phyloP scores from a whole-genome alignment of 1,140 invertebrate species.

The Tetraneura akinire region DNA sequence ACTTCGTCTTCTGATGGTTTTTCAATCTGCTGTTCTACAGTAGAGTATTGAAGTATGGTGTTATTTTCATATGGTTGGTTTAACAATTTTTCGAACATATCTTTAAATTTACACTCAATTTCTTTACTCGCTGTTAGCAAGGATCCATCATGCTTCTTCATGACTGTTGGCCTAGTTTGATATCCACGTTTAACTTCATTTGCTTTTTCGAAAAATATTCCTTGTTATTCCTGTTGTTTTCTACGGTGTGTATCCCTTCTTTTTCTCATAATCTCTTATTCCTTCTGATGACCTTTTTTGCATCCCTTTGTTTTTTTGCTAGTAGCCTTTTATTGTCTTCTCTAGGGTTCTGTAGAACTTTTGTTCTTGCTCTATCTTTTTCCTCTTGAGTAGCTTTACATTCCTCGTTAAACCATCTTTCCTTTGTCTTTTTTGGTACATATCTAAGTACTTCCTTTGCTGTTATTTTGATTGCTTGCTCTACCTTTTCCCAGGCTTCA shows the following conservation, averaged over 20 bases:
- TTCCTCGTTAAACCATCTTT: background rate
- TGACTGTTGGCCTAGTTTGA: too few relatives aligned
- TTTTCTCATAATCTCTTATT: conserved; percentile 15
- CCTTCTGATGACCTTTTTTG: conserved; percentile 22
- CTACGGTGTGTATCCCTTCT: conserved; percentile 7
- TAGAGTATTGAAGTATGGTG: too few relatives aligned
- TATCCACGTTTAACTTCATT: too few relatives aligned
- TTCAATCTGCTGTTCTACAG: too few relatives aligned
- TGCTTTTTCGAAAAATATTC: too few relatives aligned
- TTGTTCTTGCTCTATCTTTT: conserved; percentile 12
- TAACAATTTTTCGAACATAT: too few relatives aligned
- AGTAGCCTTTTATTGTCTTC: conserved; percentile 16
- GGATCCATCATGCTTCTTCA: too few relatives aligned
- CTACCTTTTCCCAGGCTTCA: background rate
- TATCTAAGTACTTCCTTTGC: conserved; percentile 12
- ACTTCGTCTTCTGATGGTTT: too few relatives aligned
- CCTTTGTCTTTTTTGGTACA: background rate
- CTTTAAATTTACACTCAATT: too few relatives aligned
- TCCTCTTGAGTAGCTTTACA: conserved; percentile 11
- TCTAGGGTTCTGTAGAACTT: conserved; percentile 10
- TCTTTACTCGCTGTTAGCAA: too few relatives aligned
- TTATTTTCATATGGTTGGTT: too few relatives aligned
- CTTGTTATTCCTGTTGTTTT: conserved; percentile 27
- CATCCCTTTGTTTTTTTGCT: background rate
- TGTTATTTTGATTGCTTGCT: conserved; percentile 16